A percentile compares a stretch with the other conserved stretches of the same genome.
Evolutionary conservation across 2,113 vertebrate genomes (phyloP).

Genomic region (Bubo bubo): DNA sequence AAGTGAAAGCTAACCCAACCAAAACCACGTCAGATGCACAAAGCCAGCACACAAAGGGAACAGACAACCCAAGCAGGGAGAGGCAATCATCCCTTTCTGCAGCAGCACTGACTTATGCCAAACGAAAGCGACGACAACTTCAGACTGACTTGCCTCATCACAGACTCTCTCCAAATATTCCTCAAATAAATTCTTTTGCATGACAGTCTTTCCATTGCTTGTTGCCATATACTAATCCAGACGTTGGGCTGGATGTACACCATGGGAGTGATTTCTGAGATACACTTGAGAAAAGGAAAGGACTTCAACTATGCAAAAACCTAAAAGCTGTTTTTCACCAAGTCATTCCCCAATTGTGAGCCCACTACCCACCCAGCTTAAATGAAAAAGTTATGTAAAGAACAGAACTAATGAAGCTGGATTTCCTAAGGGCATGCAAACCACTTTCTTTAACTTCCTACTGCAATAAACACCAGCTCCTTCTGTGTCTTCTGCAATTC

Average conservation of each 20-base stretch:
- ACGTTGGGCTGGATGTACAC: not conserved
- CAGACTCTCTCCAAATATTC: conserved; percentile 28
- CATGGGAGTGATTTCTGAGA: conserved; percentile 2
- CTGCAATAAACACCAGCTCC: conserved; percentile 45
- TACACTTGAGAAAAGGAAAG: conserved; percentile 3
- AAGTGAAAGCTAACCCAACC: conserved; percentile 24
- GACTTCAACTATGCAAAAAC: not conserved
- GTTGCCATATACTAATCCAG: conserved; percentile 25
- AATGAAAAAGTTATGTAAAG: conserved; percentile 25
- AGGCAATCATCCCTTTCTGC: conserved; percentile 14
- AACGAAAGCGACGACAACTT: conserved; percentile 56
- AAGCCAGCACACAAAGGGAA: not conserved
- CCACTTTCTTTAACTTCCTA: conserved; percentile 5
- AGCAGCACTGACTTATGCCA: not conserved
- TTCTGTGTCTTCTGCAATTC: conserved; percentile 1
- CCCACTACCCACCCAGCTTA: conserved; percentile 6
- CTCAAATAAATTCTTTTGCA: not conserved
- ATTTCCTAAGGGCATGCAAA: conserved; percentile 34
- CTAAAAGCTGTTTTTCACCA: not conserved
- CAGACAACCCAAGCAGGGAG: not conserved
- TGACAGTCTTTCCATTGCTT: conserved; percentile 36
- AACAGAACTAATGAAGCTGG: conserved; percentile 8
- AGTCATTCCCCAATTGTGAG: not conserved
- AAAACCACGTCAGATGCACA: conserved; percentile 11
- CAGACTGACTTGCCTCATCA: conserved; percentile 32